A percentile compares a stretch with the other conserved stretches of the same genome.
These are phyloP conservation scores for Serilophus lunatus DNA, from an alignment of 2,113 vertebrate genomes.

Conservation along the genomic window DNA sequence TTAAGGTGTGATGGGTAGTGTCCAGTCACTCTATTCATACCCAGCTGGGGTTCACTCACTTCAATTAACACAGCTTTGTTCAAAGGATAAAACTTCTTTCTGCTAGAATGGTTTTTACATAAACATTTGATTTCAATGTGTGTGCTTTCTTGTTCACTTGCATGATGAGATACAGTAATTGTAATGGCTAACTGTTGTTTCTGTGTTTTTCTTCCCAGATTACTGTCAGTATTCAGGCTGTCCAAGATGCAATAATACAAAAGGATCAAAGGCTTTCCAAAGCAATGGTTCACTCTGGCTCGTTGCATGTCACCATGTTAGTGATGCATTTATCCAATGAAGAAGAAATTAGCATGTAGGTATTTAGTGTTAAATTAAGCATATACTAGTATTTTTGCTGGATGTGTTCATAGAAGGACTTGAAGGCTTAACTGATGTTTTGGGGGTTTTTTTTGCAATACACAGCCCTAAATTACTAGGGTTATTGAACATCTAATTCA, in stretches of 20 bases:
- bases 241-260: slow-evolving; percentile 82
- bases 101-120: not conserved
- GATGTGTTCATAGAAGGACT: not conserved
- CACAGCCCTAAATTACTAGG: not conserved
- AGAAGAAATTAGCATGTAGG: slow-evolving; percentile 87
- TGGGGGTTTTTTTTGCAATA: not conserved
- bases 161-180: slow-evolving; percentile 2
- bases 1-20: not conserved
- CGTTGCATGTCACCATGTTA: slow-evolving; percentile 89
- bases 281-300: slow-evolving; percentile 81
- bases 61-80: not conserved
- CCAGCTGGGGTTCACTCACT: not conserved
- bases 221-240: slow-evolving; percentile 69
- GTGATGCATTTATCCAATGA: slow-evolving; percentile 86
- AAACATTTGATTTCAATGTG: not conserved
- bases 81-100: not conserved
- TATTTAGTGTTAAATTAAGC: slow-evolving; percentile 9
- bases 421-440: not conserved
- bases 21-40: not conserved
- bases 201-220: slow-evolving; percentile 75
- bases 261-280: slow-evolving; percentile 82
- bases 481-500: not conserved
- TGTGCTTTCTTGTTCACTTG: not conserved
- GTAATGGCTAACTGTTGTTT: not conserved
- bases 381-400: not conserved